Evolutionary conservation across 2,113 vertebrate genomes (phyloP).

Genomic region (Sylvia atricapilla): DNA sequence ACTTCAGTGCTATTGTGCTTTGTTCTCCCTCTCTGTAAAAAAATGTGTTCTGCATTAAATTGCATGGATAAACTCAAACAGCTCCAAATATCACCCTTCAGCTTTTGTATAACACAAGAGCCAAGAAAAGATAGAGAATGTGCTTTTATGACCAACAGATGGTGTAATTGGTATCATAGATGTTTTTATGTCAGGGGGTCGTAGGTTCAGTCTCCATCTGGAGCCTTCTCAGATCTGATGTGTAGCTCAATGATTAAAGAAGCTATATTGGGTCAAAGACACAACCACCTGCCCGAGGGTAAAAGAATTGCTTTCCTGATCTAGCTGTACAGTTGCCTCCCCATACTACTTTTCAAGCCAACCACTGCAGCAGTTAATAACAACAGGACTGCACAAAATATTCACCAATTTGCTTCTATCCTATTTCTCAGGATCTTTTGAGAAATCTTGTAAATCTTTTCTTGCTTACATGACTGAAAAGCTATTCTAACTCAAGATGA

Average conservation of each 20-base stretch:
- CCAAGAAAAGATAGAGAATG: slow-evolving; percentile 74
- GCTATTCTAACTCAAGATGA: not conserved
- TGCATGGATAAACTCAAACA: slow-evolving; percentile 66
- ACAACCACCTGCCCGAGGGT: slow-evolving; percentile 53
- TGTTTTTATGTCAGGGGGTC: slow-evolving; percentile 74
- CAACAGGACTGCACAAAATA: not conserved
- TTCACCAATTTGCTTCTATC: not conserved
- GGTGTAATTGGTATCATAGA: slow-evolving; percentile 76
- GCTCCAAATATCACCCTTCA: slow-evolving; percentile 71
- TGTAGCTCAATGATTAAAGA: slow-evolving; percentile 62
- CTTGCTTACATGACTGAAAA: not conserved
- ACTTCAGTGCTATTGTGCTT: slow-evolving; percentile 77
- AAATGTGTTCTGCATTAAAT: slow-evolving; percentile 81
- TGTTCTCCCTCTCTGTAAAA: slow-evolving; percentile 73
- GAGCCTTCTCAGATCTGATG: slow-evolving; percentile 61
- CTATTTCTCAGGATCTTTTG: not conserved
- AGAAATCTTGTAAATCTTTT: not conserved
- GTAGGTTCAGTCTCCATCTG: slow-evolving; percentile 77
- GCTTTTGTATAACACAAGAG: slow-evolving; percentile 68
- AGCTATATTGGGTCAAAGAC: slow-evolving; percentile 52
- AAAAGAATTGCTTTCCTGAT: not conserved
- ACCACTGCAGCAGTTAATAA: not conserved
- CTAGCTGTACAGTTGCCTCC: not conserved
- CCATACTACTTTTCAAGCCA: not conserved
- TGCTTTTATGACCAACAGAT: slow-evolving; percentile 80